Evolutionary conservation across 1,140 invertebrate genomes (phyloP).

Genomic region (Euborellia annulipes): DNA sequence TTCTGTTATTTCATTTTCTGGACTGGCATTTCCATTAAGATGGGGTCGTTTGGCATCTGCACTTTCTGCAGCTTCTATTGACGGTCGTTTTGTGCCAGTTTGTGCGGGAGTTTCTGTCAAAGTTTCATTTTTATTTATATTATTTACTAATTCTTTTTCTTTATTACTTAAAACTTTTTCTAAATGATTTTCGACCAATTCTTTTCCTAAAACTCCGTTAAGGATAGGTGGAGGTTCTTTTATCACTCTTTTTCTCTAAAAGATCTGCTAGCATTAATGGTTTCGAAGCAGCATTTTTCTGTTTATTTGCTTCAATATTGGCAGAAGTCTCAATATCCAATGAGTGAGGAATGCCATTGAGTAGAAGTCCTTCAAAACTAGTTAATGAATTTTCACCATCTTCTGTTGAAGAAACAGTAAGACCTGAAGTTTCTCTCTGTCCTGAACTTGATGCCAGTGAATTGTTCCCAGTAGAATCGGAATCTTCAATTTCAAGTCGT

Average conservation of each 20-base stretch:
- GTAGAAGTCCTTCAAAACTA: conserved; percentile 42
- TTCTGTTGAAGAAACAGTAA: conserved; percentile 27
- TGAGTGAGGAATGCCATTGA: conserved; percentile 38
- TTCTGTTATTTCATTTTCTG: conserved; percentile 12
- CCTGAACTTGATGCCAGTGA: conserved; percentile 33
- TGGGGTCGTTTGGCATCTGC: conserved; percentile 16
- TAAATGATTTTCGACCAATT: conserved; percentile 42
- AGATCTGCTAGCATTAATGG: conserved; percentile 47
- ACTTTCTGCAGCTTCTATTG: neutral
- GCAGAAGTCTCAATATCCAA: conserved; percentile 32
- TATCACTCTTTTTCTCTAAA: conserved; percentile 45
- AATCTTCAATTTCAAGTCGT: conserved; percentile 29
- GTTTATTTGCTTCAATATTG: conserved; percentile 28
- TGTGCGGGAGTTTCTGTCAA: conserved; percentile 21
- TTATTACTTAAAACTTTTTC: conserved; percentile 29
- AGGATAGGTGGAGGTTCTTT: conserved; percentile 32
- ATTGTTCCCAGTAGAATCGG: conserved; percentile 36
- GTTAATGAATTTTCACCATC: conserved; percentile 43
- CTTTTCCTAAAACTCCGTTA: conserved; percentile 40
- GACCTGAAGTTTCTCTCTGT: conserved; percentile 9
- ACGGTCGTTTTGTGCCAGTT: neutral
- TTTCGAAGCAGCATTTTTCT: conserved; percentile 24
- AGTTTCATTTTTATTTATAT: conserved; percentile 17
- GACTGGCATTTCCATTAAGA: conserved; percentile 14
- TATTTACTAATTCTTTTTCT: neutral